phyloP scores from a whole-genome alignment of 2,888 invertebrate species.

The Drosophila demipolita region DNA sequence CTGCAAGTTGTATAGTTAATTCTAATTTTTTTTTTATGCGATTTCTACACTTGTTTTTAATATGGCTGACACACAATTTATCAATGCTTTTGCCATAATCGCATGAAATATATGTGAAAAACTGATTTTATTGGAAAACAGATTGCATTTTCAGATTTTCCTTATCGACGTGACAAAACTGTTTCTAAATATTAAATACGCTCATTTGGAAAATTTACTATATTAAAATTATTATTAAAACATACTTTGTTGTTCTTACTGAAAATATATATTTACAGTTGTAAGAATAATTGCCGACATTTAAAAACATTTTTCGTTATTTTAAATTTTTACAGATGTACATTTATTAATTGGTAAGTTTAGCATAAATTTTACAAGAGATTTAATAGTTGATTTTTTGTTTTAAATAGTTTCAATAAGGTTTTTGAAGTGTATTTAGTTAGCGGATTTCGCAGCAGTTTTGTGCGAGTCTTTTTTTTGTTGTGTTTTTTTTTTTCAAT shows the following conservation, averaged over 20 bases:
- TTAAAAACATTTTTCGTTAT: not conserved
- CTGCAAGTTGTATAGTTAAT: conserved; percentile 64
- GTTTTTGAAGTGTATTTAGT: conserved; percentile 24
- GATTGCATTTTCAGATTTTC: not conserved
- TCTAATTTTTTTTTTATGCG: conserved; percentile 32
- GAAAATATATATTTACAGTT: not conserved
- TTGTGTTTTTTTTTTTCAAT: conserved; percentile 35
- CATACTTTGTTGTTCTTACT: not conserved
- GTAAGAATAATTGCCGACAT: not conserved
- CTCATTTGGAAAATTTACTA: too few species aligned
- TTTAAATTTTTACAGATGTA: not conserved
- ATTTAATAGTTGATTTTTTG: not conserved
- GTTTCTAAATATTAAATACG: not conserved
- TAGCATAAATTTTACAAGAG: not conserved
- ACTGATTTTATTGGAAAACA: not conserved
- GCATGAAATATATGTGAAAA: not conserved
- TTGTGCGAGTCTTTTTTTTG: conserved; percentile 33
- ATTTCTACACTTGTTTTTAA: conserved; percentile 31
- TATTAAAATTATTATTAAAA: not conserved
- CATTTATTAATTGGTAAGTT: not conserved
- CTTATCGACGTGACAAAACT: not conserved
- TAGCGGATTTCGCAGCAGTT: conserved; percentile 13
- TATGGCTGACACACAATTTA: conserved; percentile 7
- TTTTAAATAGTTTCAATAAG: not conserved
- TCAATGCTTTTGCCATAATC: conserved; percentile 2